Percentiles rank a stretch among this genome's conserved stretches.
Evolutionary conservation across 2,797 vertebrate genomes (phyloP).

Genomic region (Leucoraja ocellata): DNA sequence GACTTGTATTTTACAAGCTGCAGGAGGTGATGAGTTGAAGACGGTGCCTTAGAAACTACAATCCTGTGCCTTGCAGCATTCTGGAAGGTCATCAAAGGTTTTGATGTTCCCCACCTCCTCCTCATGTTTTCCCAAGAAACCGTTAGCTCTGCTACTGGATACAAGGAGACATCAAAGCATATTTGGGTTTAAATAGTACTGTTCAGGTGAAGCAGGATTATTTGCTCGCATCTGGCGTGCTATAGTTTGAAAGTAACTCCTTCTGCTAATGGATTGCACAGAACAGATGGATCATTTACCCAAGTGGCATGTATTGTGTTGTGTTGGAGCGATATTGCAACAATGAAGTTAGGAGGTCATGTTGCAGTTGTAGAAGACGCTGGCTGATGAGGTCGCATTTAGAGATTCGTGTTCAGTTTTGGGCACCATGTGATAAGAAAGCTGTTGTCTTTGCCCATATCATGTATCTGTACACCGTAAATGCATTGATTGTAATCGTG

Average conservation of each 20-base stretch:
- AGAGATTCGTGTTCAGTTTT: too few species aligned
- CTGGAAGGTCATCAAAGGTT: conserved; percentile 22
- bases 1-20: not conserved
- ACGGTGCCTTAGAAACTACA: not conserved
- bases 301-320: too few species aligned
- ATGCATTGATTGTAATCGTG: too few species aligned
- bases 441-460: too few species aligned
- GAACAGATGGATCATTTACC: not conserved
- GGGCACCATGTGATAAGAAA: too few species aligned
- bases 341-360: too few species aligned
- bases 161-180: not conserved
- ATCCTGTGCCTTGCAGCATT: conserved; percentile 16
- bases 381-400: too few species aligned
- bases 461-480: too few species aligned
- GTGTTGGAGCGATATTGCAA: too few species aligned
- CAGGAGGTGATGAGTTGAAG: not conserved
- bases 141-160: not conserved
- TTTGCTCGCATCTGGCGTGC: not conserved
- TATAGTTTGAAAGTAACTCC: not conserved
- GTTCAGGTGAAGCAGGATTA: not conserved
- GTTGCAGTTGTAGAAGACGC: too few species aligned
- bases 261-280: not conserved
- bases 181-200: not conserved
- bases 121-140: not conserved
- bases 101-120: conserved; percentile 19